A percentile compares a stretch with the other conserved stretches of the same genome.
These are phyloP conservation scores for Hafferia zeledoni DNA, from an alignment of 2,797 vertebrate species.

Conservation along the genomic window DNA sequence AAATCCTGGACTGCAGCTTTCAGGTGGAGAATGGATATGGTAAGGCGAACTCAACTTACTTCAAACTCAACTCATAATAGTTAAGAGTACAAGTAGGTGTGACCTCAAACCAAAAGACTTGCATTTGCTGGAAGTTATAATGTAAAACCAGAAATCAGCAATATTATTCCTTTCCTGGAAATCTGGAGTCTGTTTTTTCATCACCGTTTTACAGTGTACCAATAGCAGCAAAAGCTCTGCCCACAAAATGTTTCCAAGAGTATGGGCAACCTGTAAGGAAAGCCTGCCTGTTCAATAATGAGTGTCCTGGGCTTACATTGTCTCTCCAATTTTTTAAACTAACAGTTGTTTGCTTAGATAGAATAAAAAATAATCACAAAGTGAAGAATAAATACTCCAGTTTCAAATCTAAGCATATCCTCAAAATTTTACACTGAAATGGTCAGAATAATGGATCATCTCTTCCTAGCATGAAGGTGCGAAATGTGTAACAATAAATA, in stretches of 20 bases:
- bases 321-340: neutral
- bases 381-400: neutral
- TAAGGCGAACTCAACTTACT: neutral
- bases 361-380: neutral
- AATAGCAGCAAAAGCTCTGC: neutral
- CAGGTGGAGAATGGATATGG: neutral
- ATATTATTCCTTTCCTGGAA: neutral
- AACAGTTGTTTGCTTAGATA: neutral
- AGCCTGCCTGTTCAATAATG: neutral
- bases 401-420: neutral
- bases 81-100: neutral
- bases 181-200: neutral
- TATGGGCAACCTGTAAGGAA: neutral
- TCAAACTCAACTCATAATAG: neutral
- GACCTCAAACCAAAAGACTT: neutral
- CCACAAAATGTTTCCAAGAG: neutral
- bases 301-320: neutral
- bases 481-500: neutral
- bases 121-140: neutral
- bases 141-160: neutral
- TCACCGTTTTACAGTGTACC: neutral
- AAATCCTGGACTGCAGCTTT: neutral
- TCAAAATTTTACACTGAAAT: neutral
- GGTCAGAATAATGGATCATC: neutral
- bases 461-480: neutral